Evolutionary conservation across 2,888 invertebrate genomes (phyloP).

Genomic region (Timema podura): DNA sequence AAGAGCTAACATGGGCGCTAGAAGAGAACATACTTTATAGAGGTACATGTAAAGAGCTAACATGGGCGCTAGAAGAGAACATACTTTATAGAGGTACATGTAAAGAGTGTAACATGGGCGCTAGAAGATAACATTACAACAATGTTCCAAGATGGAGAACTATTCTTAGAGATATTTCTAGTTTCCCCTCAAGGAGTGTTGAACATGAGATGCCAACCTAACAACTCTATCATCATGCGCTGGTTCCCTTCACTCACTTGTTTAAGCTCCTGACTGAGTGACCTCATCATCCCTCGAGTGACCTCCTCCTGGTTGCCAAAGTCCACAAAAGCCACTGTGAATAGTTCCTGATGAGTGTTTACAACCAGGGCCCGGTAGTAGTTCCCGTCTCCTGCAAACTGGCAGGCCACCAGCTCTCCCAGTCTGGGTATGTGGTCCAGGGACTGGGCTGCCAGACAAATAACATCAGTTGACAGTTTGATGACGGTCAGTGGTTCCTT

Average conservation of each 20-base stretch:
- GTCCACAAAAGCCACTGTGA: conserved; percentile 10
- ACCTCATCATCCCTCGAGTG: not conserved
- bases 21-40: not conserved
- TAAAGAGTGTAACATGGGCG: not conserved
- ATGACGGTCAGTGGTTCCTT: no score
- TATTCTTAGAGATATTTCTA: no score
- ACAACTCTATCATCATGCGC: not conserved
- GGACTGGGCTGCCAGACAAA: no score
- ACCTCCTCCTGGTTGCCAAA: conserved; percentile 17
- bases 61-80: not conserved
- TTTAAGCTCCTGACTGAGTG: conserved; percentile 6
- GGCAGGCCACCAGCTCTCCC: conserved; percentile 16
- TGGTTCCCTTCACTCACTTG: not conserved
- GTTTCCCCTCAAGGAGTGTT: no score
- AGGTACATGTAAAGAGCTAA: not conserved
- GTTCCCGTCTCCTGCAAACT: conserved; percentile 12
- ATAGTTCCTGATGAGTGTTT: not conserved
- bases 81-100: not conserved
- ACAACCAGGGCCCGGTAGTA: conserved; percentile 12
- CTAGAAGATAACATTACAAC: not conserved
- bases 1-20: conserved; percentile 1
- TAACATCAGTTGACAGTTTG: no score
- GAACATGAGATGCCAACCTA: not conserved
- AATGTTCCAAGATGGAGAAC: no score
- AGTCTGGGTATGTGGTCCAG: no score